A percentile compares a stretch with the other conserved stretches of the same genome.
Evolutionary conservation across 2,797 vertebrate species (phyloP).

Genomic region (Mallotus villosus): DNA sequence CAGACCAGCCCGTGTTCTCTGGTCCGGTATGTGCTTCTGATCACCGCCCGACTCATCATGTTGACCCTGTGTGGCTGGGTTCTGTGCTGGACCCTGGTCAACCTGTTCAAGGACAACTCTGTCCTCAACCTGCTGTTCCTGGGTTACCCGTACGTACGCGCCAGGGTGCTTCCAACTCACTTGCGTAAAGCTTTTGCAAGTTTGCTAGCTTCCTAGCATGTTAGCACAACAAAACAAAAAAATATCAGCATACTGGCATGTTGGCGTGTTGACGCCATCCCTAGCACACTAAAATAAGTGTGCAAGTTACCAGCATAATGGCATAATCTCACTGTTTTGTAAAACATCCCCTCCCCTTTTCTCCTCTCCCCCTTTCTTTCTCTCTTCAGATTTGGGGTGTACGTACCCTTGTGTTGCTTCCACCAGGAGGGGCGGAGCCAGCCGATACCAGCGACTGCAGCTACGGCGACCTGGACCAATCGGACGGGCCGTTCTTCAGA

Average conservation of each 20-base stretch:
- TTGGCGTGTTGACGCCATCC: not conserved
- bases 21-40: slow-evolving; percentile 83
- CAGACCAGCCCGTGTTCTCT: slow-evolving; percentile 84
- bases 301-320: not conserved
- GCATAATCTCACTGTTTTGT: not conserved
- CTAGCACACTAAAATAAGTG: not conserved
- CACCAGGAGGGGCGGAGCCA: slow-evolving; percentile 90
- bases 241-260: not conserved
- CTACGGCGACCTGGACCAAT: slow-evolving; percentile 84
- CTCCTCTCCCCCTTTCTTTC: not conserved
- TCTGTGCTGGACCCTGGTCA: slow-evolving; percentile 95
- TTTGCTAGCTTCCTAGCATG: no score
- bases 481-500: slow-evolving; percentile 80
- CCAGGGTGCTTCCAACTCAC: not conserved
- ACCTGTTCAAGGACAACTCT: slow-evolving; percentile 94
- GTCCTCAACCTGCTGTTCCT: slow-evolving; percentile 98
- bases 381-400: slow-evolving; percentile 88
- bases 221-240: no score
- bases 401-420: slow-evolving; percentile 97
- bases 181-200: no score
- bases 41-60: slow-evolving; percentile 86
- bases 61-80: slow-evolving; percentile 96
- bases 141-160: slow-evolving; percentile 95
- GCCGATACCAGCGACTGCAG: slow-evolving; percentile 79
- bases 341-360: not conserved